Evolutionary conservation across 2,113 vertebrate species (phyloP).

Genomic region (Poecilia latipinna): DNA sequence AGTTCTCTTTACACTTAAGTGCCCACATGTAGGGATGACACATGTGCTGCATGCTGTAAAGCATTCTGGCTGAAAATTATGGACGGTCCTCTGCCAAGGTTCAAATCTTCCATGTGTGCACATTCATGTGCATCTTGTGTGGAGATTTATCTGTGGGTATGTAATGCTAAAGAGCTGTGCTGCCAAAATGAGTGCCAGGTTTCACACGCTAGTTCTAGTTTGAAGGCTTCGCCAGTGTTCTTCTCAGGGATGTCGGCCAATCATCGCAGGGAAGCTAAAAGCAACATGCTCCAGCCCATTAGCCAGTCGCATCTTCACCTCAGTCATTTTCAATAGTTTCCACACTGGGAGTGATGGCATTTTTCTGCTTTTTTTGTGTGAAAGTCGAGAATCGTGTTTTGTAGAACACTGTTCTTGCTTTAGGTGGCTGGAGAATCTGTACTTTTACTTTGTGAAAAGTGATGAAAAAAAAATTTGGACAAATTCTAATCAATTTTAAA

Average conservation of each 20-base stretch:
- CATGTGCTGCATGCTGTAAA: slow-evolving; percentile 18
- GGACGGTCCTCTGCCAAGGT: slow-evolving; percentile 41
- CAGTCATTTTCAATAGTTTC: slow-evolving; percentile 27
- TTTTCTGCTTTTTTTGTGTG: neutral
- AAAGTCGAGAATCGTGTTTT: no score
- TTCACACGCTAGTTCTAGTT: slow-evolving; percentile 69
- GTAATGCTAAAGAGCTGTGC: slow-evolving; percentile 65
- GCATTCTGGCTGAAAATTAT: slow-evolving; percentile 31
- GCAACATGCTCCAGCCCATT: slow-evolving; percentile 66
- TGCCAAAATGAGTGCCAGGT: slow-evolving; percentile 70
- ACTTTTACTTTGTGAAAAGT: neutral
- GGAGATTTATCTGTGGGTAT: slow-evolving; percentile 32
- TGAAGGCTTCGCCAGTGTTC: slow-evolving; percentile 63
- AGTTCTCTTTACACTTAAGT: slow-evolving; percentile 52
- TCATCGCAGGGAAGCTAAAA: slow-evolving; percentile 57
- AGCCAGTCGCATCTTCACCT: slow-evolving; percentile 27
- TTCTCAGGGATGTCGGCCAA: slow-evolving; percentile 57
- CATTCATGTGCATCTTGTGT: slow-evolving; percentile 1
- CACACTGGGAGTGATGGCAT: slow-evolving; percentile 3
- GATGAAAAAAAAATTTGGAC: neutral
- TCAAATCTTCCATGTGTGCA: slow-evolving; percentile 30
- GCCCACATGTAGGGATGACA: slow-evolving; percentile 36
- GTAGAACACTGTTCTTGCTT: neutral
- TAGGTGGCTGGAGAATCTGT: neutral
- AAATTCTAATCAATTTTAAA: neutral